Conservation (phyloP, 2,113 vertebrate genomes). For the Geococcyx californianus region DNA sequence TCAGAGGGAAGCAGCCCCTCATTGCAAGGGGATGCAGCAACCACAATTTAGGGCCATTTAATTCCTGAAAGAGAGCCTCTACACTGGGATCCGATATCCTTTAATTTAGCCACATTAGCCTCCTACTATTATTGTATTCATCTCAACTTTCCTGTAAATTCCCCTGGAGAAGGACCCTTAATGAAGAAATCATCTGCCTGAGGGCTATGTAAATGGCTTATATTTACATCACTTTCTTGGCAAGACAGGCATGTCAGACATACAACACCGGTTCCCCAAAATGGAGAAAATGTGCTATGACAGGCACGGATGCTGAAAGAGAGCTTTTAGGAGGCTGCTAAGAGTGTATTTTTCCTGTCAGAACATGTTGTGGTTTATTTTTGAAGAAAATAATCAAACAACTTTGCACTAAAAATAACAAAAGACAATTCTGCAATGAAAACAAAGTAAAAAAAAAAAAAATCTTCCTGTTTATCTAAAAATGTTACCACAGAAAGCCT, state of each 20-base stretch:
- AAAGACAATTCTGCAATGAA: slow-evolving; percentile 10
- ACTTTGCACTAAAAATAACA: background rate
- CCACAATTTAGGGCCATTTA: background rate
- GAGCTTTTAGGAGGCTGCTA: background rate
- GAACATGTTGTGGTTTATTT: background rate
- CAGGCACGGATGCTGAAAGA: background rate
- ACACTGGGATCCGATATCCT: background rate
- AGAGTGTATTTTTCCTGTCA: background rate
- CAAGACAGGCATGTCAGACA: background rate
- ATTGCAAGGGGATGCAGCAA: background rate
- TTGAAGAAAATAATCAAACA: slow-evolving; percentile 17
- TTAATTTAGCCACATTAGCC: background rate
- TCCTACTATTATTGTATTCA: background rate
- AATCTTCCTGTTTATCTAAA: slow-evolving; percentile 68
- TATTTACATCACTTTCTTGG: slow-evolving; percentile 29
- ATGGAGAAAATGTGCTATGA: background rate
- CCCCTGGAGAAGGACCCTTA: slow-evolving; percentile 37
- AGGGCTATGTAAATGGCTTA: background rate
- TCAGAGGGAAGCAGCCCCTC: background rate
- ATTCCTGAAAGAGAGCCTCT: background rate
- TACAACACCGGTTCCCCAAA: background rate
- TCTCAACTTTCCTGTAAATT: slow-evolving; percentile 27
- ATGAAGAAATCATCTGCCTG: slow-evolving; percentile 57
- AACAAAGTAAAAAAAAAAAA: slow-evolving; percentile 30
- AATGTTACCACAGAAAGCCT: slow-evolving; percentile 62